Base-by-base conservation (phyloP, 2,113 vertebrate species). In the Anolis carolinensis region DNA sequence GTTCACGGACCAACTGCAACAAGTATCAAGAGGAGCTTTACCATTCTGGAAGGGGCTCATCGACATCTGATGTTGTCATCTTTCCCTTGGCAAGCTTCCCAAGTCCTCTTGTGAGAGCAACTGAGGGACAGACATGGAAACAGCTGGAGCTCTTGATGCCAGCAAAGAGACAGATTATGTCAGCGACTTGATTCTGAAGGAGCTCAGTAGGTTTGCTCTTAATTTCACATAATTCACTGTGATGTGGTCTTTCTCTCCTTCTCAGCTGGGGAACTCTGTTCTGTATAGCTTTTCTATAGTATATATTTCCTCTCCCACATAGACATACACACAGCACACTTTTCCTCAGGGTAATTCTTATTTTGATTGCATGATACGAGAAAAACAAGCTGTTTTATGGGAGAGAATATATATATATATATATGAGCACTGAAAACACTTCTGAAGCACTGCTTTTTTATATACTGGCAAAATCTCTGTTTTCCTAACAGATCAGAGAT, bases 151-250 rank as follows among this genome's bases (percentile, higher is more conserved):
- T 13, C 36, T 65, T 55, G 39, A 36, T 75, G 32, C 85, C n/a
- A 81, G 79, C 39, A 44, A 81, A 75, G 44, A 86, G 25, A 74
- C 21, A 75, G 79, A 79, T 86, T 81, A 74, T 52, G 59, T 32
- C 44, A 86, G 81, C 75, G 36, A 81, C 70, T 81, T 27, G 44
- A 81, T 75, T 81, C 34, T 63, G 44, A 86, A 86, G 62, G 67
- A 52, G 30, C 44, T 52, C 75, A 55, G 18, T 73, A 36, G 25
- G 55, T 32, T 30, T 80, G 70, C 23, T 65, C 55, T 52, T 80
- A 80, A 25, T 5, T 7, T 59, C 30, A 13, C 21, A 86, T 59
- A 81, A 39, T 75, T 75, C 25, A 3, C 79, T 63, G 39, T 32
- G 7, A 81, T 30, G 23, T 20, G 14, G 48, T 20, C n/a, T 72